phyloP scores from a whole-genome alignment of 2,888 invertebrate genomes.

The Agrochola litura region DNA sequence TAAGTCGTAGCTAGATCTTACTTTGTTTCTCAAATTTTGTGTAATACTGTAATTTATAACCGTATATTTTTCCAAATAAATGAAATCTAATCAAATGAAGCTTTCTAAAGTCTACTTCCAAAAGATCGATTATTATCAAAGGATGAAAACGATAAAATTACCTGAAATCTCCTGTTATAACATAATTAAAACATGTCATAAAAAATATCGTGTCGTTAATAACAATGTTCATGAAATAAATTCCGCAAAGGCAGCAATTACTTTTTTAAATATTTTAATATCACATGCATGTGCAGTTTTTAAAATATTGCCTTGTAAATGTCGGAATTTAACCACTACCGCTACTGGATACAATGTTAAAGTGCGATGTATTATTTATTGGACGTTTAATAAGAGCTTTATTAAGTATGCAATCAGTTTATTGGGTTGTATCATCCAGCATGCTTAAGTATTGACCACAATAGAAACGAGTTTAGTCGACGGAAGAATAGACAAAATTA shows the following conservation, averaged over 20 bases:
- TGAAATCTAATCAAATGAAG: background rate
- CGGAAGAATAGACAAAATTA: too few species aligned
- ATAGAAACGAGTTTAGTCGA: too few species aligned
- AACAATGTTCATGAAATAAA: slow-evolving; percentile 41
- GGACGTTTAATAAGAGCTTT: background rate
- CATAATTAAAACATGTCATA: slow-evolving; percentile 7
- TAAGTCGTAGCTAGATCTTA: too few species aligned
- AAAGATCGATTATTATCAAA: too few species aligned
- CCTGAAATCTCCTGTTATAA: background rate
- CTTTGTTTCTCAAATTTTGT: too few species aligned
- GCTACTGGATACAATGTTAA: slow-evolving; percentile 16
- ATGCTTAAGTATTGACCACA: too few species aligned
- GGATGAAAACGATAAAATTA: background rate
- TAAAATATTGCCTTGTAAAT: slow-evolving; percentile 40
- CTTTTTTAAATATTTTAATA: slow-evolving; percentile 43
- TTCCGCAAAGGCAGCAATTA: slow-evolving; percentile 28
- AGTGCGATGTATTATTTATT: slow-evolving; percentile 4
- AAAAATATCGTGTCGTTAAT: slow-evolving; percentile 20
- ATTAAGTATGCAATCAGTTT: slow-evolving; percentile 11
- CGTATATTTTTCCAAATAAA: background rate
- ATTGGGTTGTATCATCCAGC: too few species aligned
- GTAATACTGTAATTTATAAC: too few species aligned
- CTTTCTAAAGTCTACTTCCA: background rate
- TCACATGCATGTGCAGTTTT: slow-evolving; percentile 14
- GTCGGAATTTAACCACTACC: slow-evolving; percentile 30